Base-by-base conservation (phyloP, 1,140 invertebrate species). In the Manduca sexta region DNA sequence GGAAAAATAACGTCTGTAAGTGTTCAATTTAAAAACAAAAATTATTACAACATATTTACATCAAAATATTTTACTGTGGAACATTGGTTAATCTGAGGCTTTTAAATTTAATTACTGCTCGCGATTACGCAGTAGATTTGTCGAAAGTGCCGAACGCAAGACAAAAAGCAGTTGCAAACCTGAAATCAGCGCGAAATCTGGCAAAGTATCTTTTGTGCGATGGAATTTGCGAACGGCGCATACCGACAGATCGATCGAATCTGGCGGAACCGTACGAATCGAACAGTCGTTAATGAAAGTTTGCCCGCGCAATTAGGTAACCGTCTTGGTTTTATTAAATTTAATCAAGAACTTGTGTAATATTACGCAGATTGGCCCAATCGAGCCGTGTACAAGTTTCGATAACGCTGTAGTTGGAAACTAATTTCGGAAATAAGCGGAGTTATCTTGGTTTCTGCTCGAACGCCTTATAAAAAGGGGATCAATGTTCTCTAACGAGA, bases 271-370 rank as follows among this genome's bases (percentile, higher is more conserved):
- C 33, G 58, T 74, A 51, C 60, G 64, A 84, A 81, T 83, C 79
- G 79, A 84, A 84, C 72, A 70, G 62, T 78, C 81, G 74, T 84
- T 81, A 82, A 78, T 78, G 75, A 75, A 84, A 84, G 66, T 82
- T 77, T 64, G 56, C 53, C 50, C 64, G 70, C 73, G 76, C 79
- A 85, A 85, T 85, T 85, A 85, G 72, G 70, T 72, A 78, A 77
- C 69, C 70, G 71, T 82, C 79, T 85, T 82, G 76, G 71, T 85
- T 85, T 85, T 85, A 85, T 85, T 83, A 85, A 85, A 83, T 85
- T 85, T 85, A 85, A 85, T 85, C 79, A 85, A 80, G 79, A 85
- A 85, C 79, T 85, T 85, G 70, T 80, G 79, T 71, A 85, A 85
- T 85, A 83, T 85, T 79, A 83, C 76, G 76, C 82, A 83, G 78